A percentile compares a stretch with the other conserved stretches of the same genome.
Conservation (phyloP, 1,140 invertebrate genomes). For the Sinella curviseta region DNA sequence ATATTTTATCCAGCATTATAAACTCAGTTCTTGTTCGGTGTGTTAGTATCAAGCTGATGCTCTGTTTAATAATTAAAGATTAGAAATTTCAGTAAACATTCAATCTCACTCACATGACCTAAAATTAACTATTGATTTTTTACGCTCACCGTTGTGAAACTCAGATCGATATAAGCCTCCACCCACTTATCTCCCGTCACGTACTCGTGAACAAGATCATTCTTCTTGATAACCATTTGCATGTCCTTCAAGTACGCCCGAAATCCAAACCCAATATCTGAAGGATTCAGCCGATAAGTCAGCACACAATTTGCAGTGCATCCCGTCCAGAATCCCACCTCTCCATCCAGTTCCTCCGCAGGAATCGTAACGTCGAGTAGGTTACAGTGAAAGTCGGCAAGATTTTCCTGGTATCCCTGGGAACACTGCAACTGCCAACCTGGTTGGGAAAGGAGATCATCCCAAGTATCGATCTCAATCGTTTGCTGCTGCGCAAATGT, state of each 20-base stretch:
- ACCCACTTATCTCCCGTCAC: neutral
- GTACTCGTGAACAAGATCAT: neutral
- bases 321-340: constrained; percentile 1
- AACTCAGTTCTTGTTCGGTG: too few species aligned
- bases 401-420: neutral
- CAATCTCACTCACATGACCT: too few species aligned
- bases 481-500: too few species aligned
- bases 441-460: neutral
- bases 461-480: neutral
- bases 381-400: neutral
- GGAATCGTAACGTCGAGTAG: neutral
- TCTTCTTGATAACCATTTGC: neutral
- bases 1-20: too few species aligned
- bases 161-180: neutral
- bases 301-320: neutral
- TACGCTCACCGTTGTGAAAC: neutral
- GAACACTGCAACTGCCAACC: neutral
- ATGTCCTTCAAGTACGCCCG: neutral
- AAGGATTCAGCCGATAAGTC: neutral
- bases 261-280: neutral
- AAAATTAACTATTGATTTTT: too few species aligned
- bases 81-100: too few species aligned
- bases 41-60: too few species aligned
- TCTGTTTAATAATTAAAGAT: too few species aligned
- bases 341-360: neutral